Percentiles rank a stretch among this genome's conserved stretches.
phyloP scores from a whole-genome alignment of 2,113 vertebrate genomes.

The Varanus komodoensis region DNA sequence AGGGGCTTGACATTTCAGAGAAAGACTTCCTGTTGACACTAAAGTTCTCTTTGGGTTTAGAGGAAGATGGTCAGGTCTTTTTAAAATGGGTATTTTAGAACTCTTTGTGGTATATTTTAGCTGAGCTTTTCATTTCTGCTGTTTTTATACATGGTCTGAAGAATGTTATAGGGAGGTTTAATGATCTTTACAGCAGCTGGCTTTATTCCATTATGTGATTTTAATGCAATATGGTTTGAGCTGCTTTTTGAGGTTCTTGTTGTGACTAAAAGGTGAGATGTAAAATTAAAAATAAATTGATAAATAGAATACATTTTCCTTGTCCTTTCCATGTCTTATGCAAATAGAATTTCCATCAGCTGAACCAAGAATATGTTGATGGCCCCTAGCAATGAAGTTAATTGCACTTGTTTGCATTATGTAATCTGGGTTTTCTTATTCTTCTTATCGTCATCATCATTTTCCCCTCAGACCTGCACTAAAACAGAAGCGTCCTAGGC shows the following conservation, averaged over 20 bases:
- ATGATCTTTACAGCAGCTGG: not conserved
- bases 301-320: not conserved
- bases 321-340: not conserved
- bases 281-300: not conserved
- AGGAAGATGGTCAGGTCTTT: no score
- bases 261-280: not conserved
- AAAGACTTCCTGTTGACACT: no score
- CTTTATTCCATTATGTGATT: not conserved
- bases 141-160: constrained; percentile 10
- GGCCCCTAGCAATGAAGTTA: not conserved
- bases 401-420: constrained; percentile 14
- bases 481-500: constrained; percentile 6
- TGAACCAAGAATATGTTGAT: not conserved
- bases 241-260: not conserved
- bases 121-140: not conserved
- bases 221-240: not conserved
- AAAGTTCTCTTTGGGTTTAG: no score
- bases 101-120: not conserved
- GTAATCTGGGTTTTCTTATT: constrained; percentile 14
- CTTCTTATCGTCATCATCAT: not conserved
- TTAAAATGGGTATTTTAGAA: no score
- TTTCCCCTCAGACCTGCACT: not conserved
- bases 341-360: not conserved
- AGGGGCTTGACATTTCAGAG: no score
- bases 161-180: not conserved